Evolutionary conservation across 2,888 invertebrate genomes (phyloP).

Genomic region (Platycheirus rosarum): DNA sequence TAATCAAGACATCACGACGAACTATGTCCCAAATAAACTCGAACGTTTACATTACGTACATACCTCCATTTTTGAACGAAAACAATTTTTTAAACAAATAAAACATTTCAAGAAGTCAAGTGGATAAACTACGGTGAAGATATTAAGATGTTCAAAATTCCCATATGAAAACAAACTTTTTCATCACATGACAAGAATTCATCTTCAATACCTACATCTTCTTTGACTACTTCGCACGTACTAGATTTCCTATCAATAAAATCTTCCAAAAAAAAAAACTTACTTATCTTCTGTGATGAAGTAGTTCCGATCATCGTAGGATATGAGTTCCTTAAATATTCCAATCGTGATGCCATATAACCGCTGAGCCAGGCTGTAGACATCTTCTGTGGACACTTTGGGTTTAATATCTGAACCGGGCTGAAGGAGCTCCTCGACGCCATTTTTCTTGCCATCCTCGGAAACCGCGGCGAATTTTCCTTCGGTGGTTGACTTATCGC

Average conservation of each 20-base stretch:
- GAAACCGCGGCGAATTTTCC: conserved; percentile 42
- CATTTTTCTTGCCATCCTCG: conserved; percentile 19
- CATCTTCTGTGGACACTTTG: conserved; percentile 78
- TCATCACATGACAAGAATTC: background rate
- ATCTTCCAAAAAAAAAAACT: too few species aligned
- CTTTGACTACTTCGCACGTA: too few species aligned
- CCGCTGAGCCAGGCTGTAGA: conserved; percentile 79
- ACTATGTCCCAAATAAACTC: too few species aligned
- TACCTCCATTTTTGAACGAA: background rate
- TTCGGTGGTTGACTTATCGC: conserved; percentile 61
- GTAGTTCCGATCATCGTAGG: conserved; percentile 82
- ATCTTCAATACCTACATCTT: background rate
- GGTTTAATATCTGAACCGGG: conserved; percentile 82
- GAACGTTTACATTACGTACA: too few species aligned
- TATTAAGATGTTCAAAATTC: too few species aligned
- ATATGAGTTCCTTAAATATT: conserved; percentile 80
- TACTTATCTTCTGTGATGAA: conserved; percentile 81
- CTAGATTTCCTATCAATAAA: too few species aligned
- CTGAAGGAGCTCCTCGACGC: conserved; percentile 75
- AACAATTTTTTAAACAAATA: background rate
- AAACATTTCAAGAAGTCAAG: too few species aligned
- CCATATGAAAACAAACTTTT: background rate
- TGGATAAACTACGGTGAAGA: too few species aligned
- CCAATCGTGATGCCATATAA: conserved; percentile 81
- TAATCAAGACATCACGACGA: conserved; percentile 25